Percentiles rank a stretch among this genome's conserved stretches.
phyloP scores from a whole-genome alignment of 1,140 invertebrate genomes.

The Phymorhynchus buccinoides region DNA sequence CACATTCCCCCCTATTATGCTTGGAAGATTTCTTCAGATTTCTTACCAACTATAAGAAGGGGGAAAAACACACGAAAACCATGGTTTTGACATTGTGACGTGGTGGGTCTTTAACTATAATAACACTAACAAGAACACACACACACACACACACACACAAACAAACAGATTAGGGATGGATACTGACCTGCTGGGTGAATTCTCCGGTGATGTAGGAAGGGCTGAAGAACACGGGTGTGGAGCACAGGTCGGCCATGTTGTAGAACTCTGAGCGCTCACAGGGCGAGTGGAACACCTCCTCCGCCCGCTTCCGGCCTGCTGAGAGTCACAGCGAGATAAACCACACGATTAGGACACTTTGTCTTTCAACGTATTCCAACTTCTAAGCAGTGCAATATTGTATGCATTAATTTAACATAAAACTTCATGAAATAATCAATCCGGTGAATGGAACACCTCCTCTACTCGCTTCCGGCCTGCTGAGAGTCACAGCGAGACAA shows the following conservation, averaged over 20 bases:
- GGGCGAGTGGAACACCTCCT: conserved; percentile 95
- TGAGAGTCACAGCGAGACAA: conserved; percentile 33
- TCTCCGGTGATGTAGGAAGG: conserved; percentile 77
- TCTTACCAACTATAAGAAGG: too few relatives aligned
- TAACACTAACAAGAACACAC: not conserved
- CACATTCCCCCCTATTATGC: too few relatives aligned
- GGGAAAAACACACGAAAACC: too few relatives aligned
- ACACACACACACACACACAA: not conserved
- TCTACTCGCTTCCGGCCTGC: conserved; percentile 90
- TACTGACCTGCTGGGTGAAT: not conserved
- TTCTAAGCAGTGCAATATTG: too few relatives aligned
- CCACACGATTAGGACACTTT: too few relatives aligned
- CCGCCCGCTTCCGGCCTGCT: conserved; percentile 88
- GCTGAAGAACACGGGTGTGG: conserved; percentile 95
- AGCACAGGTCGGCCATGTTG: conserved; percentile 93
- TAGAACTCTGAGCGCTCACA: conserved; percentile 98
- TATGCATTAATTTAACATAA: too few relatives aligned
- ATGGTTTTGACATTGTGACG: too few relatives aligned
- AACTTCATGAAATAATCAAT: too few relatives aligned
- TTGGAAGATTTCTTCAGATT: too few relatives aligned
- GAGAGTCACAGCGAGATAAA: conserved; percentile 27
- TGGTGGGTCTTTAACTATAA: not conserved
- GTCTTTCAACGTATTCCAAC: too few relatives aligned
- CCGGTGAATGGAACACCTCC: conserved; percentile 95
- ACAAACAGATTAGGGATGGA: not conserved